Evolutionary conservation across 2,888 invertebrate species (phyloP).

Genomic region (Lasioglossum pauxillum): DNA sequence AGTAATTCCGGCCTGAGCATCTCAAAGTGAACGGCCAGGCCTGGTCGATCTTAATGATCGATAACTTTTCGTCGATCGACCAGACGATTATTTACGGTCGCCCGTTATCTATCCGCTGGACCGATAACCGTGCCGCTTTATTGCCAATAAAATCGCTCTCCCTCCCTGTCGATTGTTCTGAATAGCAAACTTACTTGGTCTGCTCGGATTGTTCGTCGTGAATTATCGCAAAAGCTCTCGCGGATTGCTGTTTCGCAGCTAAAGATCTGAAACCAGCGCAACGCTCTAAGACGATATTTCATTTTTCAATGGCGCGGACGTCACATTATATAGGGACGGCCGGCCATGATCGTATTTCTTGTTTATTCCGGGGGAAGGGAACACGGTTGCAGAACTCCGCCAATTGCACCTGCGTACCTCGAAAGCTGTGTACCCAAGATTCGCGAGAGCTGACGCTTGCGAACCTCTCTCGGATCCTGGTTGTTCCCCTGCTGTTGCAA

Average conservation of each 20-base stretch:
- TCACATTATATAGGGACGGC: slow-evolving; percentile 8
- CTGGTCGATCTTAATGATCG: slow-evolving; percentile 29
- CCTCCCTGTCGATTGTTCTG: slow-evolving; percentile 27
- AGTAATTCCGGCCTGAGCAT: slow-evolving; percentile 35
- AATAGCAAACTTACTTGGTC: background rate
- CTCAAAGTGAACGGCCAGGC: background rate
- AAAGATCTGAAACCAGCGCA: too few species aligned
- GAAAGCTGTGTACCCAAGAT: background rate
- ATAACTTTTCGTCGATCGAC: slow-evolving; percentile 24
- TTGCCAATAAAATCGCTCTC: slow-evolving; percentile 37
- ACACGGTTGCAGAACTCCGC: background rate
- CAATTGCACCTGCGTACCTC: slow-evolving; percentile 1
- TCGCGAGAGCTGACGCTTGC: background rate
- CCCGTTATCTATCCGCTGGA: slow-evolving; percentile 16
- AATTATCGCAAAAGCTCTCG: background rate
- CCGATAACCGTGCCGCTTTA: slow-evolving; percentile 11
- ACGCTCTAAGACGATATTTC: background rate
- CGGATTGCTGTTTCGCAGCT: background rate
- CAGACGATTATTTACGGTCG: slow-evolving; percentile 31
- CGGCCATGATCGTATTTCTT: background rate
- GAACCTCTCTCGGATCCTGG: background rate
- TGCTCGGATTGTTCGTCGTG: background rate
- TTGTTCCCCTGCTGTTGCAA: background rate
- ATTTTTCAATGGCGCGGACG: slow-evolving; percentile 2
- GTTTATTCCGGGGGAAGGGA: background rate